Evolutionary conservation across 2,888 invertebrate species (phyloP).

Genomic region (Caenorhabditis sulstoni): DNA sequence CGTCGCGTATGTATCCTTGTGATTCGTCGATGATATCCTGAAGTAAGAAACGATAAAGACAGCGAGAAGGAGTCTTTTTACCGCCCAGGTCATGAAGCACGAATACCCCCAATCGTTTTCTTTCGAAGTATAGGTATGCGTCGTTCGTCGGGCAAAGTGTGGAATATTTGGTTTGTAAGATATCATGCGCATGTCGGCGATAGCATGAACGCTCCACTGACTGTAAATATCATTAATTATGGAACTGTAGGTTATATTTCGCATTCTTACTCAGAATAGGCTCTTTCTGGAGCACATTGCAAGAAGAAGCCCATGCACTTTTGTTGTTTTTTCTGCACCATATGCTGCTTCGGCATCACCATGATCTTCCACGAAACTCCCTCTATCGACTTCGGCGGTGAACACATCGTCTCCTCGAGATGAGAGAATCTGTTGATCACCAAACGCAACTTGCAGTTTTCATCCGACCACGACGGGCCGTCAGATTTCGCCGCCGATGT

Average conservation of each 20-base stretch:
- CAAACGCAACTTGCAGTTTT: conserved; percentile 88
- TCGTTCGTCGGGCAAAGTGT: conserved; percentile 84
- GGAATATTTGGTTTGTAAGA: conserved; percentile 91
- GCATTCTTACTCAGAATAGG: conserved; percentile 87
- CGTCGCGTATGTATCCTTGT: conserved; percentile 92
- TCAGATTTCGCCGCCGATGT: conserved; percentile 11
- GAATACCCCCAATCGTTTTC: conserved; percentile 96
- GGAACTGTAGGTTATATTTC: background rate
- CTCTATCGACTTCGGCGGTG: conserved; percentile 93
- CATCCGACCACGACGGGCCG: conserved; percentile 54
- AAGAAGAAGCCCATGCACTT: conserved; percentile 84
- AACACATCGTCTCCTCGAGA: conserved; percentile 88
- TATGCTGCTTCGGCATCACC: conserved; percentile 81
- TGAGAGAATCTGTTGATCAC: conserved; percentile 92
- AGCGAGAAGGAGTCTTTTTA: too few relatives aligned
- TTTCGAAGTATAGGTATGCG: conserved; percentile 95
- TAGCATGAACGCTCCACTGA: conserved; percentile 98
- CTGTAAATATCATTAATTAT: conserved; percentile 77
- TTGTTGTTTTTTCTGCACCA: conserved; percentile 80
- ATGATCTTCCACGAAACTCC: conserved; percentile 92
- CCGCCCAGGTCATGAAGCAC: conserved; percentile 92
- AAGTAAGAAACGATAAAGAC: background rate
- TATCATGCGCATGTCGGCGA: conserved; percentile 92
- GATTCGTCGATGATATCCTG: conserved; percentile 90
- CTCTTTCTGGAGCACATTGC: conserved; percentile 94